Evolutionary conservation across 2,113 vertebrate species (phyloP), one percentile per base, ranked within the genome.

Genomic region (Chaetura pelagica): DNA sequence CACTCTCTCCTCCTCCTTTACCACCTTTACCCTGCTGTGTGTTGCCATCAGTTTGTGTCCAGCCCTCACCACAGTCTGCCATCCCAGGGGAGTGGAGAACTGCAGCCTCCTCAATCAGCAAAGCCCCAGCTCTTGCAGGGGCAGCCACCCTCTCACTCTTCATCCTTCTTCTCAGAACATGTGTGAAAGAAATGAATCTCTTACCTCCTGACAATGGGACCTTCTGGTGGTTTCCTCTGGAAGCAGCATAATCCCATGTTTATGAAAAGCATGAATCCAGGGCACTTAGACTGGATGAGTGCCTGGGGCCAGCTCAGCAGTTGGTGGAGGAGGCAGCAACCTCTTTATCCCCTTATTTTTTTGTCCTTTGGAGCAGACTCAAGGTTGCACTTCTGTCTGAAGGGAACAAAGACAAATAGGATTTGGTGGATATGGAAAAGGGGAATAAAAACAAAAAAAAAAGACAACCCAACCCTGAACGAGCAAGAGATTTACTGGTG

Each of bases 121-220:
- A 63, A 84, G 68, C 20, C 27, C 4, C 6, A 3, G 26, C 22
- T 59, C 57, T 79, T 5, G 4, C 69, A 30, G 62, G 61, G 48
- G 66, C 5, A 0, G 10, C 54, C 15, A 19, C 6, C 9, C 40
- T 71, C 12, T 7, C 40, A n/a, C 23, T 61, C 38, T 40, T 78
- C 7, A 0, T 29, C 55, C 83, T 86, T n/a, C 64, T 62, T 67
- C 34, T 62, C 49, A 64, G 58, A 69, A 64, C 40, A 82, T 4
- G 49, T 8, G 55, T 22, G 59, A 79, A 79, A 54, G 4, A 69
- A 86, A 77, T 34, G 4, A 2, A 2, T 51, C 85, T 80, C 51
- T 38, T 54, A 1, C 44, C 63, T 54, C 68, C 4, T 0, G 17
- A 4, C 0, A 7, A 12, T 10, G n/a, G 40, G 63, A 44, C 71